Evolutionary conservation across 1,140 invertebrate species (phyloP).

Genomic region (Eurosta solidaginis): DNA sequence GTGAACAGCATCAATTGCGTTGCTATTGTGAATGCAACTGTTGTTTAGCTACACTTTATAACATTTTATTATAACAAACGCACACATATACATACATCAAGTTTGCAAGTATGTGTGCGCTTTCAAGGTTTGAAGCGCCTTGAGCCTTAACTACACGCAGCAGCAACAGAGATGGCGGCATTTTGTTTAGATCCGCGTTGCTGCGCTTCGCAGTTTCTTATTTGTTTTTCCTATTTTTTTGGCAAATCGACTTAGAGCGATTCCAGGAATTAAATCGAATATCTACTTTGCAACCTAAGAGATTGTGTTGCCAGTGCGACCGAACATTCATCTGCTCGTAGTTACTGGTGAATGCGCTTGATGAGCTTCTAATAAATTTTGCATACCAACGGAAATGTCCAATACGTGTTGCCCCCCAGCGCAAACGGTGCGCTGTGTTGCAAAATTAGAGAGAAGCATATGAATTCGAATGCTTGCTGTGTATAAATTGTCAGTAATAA

Average conservation of each 20-base stretch:
- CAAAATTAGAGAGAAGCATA: not conserved
- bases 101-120: not conserved
- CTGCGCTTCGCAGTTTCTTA: not conserved
- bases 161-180: not conserved
- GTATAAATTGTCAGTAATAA: constrained; percentile 3
- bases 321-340: not conserved
- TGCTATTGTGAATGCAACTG: constrained; percentile 13
- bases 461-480: not conserved
- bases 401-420: not conserved
- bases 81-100: not conserved
- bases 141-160: not conserved
- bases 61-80: not conserved
- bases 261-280: constrained; percentile 34
- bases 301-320: not conserved
- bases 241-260: not conserved
- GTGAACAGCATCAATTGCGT: not conserved
- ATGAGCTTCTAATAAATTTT: constrained; percentile 13
- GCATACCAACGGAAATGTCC: constrained; percentile 4
- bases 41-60: not conserved
- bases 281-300: not conserved
- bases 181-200: constrained; percentile 7
- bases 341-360: constrained; percentile 1
- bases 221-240: not conserved
- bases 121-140: not conserved
- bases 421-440: not conserved